Evolutionary conservation across 2,797 vertebrate species (phyloP).

Genomic region (Lithobates pipiens): DNA sequence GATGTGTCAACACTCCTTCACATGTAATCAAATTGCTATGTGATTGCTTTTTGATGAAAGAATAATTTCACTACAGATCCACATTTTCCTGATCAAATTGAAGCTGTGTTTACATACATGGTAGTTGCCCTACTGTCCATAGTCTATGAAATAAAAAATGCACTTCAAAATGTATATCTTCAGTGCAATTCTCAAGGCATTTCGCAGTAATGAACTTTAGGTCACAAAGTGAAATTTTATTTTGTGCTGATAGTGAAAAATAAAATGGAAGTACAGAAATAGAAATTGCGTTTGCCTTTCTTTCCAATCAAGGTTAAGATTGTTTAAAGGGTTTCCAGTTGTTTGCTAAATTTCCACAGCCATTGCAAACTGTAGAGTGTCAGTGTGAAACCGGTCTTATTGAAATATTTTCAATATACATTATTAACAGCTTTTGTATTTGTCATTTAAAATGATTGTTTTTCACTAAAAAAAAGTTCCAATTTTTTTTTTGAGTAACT

Average conservation of each 20-base stretch:
- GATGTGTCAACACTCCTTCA: neutral
- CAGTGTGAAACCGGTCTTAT: too few relatives aligned
- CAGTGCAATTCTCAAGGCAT: neutral
- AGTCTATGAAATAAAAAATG: neutral
- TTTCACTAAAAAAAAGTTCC: too few relatives aligned
- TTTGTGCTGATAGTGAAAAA: neutral
- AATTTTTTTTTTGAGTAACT: too few relatives aligned
- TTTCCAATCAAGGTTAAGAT: too few relatives aligned
- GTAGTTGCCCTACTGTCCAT: neutral
- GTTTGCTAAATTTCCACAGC: too few relatives aligned
- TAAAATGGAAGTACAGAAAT: too few relatives aligned
- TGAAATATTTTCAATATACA: too few relatives aligned
- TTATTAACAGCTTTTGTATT: too few relatives aligned
- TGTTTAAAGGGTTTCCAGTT: too few relatives aligned
- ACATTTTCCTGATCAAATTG: constrained; percentile 8
- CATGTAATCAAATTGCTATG: constrained; percentile 20
- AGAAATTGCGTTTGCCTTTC: too few relatives aligned
- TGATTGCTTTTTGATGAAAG: constrained; percentile 52
- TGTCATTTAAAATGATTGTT: too few relatives aligned
- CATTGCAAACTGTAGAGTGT: too few relatives aligned
- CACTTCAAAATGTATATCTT: neutral
- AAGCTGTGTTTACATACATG: neutral
- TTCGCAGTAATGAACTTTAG: neutral
- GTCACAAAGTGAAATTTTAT: neutral
- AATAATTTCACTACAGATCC: neutral